Evolutionary conservation across 2,113 vertebrate genomes (phyloP).

Genomic region (Corythoichthys intestinalis): DNA sequence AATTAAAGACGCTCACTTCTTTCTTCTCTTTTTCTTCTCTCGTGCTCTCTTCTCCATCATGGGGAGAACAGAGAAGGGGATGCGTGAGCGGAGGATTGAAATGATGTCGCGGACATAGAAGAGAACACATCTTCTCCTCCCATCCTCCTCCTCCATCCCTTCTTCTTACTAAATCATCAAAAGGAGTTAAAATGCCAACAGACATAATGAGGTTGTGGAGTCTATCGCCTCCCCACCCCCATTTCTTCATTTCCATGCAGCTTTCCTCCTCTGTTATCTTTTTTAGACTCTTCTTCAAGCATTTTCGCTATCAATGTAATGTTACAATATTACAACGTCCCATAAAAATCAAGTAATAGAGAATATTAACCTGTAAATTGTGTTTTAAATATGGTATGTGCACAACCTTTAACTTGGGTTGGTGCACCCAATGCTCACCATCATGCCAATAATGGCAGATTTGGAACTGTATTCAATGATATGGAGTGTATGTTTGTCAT

Average conservation of each 20-base stretch:
- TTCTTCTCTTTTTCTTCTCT: conserved; percentile 29
- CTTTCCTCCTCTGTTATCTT: conserved; percentile 7
- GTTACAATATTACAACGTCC: neutral
- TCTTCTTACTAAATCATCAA: conserved; percentile 71
- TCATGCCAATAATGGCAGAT: neutral
- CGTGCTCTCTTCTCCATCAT: conserved; percentile 28
- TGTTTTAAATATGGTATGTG: neutral
- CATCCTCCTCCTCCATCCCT: conserved; percentile 24
- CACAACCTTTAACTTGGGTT: neutral
- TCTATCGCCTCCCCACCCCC: conserved; percentile 19
- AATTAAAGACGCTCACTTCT: conserved; percentile 61
- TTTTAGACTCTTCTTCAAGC: conserved; percentile 2
- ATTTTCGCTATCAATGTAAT: conserved; percentile 1
- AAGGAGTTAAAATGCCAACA: conserved; percentile 71
- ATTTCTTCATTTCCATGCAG: conserved; percentile 22
- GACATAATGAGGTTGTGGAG: conserved; percentile 73
- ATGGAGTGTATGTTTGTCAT: neutral
- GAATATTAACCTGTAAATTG: neutral
- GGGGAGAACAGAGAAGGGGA: conserved; percentile 29
- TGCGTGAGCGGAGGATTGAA: conserved; percentile 40
- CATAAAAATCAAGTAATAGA: neutral
- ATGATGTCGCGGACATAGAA: conserved; percentile 57
- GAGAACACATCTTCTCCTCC: conserved; percentile 39
- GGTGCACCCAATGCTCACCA: neutral
- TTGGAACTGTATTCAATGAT: neutral